Conservation (phyloP, 2,797 vertebrate species). For the Columba guinea region DNA sequence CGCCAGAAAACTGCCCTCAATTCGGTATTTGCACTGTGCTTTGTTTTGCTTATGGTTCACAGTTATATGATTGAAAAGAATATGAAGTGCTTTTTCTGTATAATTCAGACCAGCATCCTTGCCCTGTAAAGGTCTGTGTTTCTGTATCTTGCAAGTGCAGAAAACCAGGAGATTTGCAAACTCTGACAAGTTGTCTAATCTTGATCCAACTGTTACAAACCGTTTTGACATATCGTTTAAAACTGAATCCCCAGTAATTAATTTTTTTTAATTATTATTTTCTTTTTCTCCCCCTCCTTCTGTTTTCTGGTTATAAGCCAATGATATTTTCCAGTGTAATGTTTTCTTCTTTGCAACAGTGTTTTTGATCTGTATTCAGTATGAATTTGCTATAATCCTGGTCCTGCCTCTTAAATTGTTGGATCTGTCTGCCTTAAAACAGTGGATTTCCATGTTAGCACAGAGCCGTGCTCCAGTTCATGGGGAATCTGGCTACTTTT, state of each 20-base stretch:
- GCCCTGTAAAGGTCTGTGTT: neutral
- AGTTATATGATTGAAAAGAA: neutral
- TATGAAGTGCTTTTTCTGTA: neutral
- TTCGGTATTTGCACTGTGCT: conserved; percentile 15
- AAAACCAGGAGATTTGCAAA: neutral
- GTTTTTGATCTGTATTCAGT: neutral
- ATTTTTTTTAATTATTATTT: neutral
- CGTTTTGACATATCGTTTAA: neutral
- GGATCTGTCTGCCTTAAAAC: neutral
- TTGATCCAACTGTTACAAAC: neutral
- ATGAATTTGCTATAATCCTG: neutral
- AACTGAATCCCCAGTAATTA: neutral
- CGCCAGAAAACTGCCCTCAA: neutral
- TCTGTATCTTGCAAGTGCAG: neutral
- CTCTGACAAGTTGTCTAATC: neutral
- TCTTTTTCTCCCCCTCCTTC: neutral
- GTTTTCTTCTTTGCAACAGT: neutral
- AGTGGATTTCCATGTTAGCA: neutral
- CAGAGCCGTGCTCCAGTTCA: neutral
- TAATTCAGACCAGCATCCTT: accelerated
- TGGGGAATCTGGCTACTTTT: neutral
- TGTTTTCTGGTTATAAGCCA: neutral
- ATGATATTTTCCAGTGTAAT: neutral
- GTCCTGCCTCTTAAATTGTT: neutral
- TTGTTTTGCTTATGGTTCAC: neutral